Evolutionary conservation across 2,888 invertebrate genomes (phyloP).

Genomic region (Aleiodes leptofemur): DNA sequence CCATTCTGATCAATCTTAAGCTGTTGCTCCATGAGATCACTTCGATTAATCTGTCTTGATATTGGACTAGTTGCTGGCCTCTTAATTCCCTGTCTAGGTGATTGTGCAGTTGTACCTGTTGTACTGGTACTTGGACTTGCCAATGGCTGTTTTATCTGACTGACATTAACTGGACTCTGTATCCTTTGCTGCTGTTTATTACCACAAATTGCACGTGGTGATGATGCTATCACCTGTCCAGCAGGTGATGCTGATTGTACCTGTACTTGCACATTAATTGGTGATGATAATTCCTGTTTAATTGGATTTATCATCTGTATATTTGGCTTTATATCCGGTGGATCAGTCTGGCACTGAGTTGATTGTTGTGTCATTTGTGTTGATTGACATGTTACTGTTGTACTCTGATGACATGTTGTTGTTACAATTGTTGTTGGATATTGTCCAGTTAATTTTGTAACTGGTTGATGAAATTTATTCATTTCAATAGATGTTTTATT

Average conservation of each 20-base stretch:
- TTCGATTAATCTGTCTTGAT: constrained; percentile 70
- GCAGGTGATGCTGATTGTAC: constrained; percentile 65
- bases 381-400: constrained; percentile 53
- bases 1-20: constrained; percentile 85
- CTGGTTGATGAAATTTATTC: constrained; percentile 63
- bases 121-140: constrained; percentile 62
- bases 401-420: constrained; percentile 46
- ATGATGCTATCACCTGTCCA: constrained; percentile 62
- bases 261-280: constrained; percentile 68
- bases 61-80: constrained; percentile 71
- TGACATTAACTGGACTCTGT: constrained; percentile 59
- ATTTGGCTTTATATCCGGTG: constrained; percentile 68
- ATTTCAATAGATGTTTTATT: constrained; percentile 9
- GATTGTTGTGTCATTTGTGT: constrained; percentile 64
- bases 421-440: constrained; percentile 59
- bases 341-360: constrained; percentile 71
- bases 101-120: constrained; percentile 60
- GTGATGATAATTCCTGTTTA: constrained; percentile 69
- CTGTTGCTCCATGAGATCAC: constrained; percentile 82
- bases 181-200: constrained; percentile 55
- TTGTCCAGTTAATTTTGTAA: constrained; percentile 66
- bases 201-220: constrained; percentile 53
- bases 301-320: constrained; percentile 65
- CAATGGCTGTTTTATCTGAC: constrained; percentile 60
- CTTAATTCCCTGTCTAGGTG: constrained; percentile 71